Conservation (phyloP, 2,797 vertebrate species). For the Lateolabrax maculatus region DNA sequence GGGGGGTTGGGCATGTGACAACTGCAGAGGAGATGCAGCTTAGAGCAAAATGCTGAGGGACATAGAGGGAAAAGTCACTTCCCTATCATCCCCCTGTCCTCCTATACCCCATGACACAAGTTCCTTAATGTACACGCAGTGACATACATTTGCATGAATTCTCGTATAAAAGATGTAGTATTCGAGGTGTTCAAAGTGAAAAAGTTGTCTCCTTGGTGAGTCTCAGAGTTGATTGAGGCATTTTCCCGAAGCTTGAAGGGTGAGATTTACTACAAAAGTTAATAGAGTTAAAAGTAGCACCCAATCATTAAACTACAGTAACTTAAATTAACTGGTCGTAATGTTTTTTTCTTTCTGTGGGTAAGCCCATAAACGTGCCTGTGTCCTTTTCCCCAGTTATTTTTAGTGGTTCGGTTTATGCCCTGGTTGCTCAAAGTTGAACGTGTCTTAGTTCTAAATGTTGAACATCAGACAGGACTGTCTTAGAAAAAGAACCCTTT, state of each 20-base stretch:
- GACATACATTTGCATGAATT: background rate
- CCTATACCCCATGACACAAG: conserved; percentile 6
- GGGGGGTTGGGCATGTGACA: conserved; percentile 71
- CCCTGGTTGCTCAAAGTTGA: conserved; percentile 1
- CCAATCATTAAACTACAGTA: conserved; percentile 49
- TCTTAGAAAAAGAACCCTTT: conserved; percentile 27
- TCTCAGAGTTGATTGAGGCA: background rate
- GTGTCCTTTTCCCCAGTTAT: conserved; percentile 3
- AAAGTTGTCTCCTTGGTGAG: background rate
- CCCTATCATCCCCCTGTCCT: conserved; percentile 28
- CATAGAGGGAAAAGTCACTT: conserved; percentile 42
- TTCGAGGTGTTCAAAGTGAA: background rate
- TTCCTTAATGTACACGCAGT: background rate
- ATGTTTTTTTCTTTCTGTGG: conserved; percentile 20
- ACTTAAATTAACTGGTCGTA: background rate
- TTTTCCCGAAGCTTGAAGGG: conserved; percentile 16
- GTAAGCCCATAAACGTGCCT: conserved; percentile 22
- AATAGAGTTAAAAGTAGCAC: conserved; percentile 37
- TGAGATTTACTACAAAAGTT: conserved; percentile 35
- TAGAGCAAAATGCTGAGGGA: conserved; percentile 64
- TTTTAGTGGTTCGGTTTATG: conserved; percentile 10
- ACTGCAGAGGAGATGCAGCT: conserved; percentile 73
- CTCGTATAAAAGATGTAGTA: background rate
- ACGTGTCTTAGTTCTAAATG: conserved; percentile 17
- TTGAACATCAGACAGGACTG: conserved; percentile 16